Evolutionary conservation across 1,140 invertebrate species (phyloP).

Genomic region (Lepidurus arcticus): DNA sequence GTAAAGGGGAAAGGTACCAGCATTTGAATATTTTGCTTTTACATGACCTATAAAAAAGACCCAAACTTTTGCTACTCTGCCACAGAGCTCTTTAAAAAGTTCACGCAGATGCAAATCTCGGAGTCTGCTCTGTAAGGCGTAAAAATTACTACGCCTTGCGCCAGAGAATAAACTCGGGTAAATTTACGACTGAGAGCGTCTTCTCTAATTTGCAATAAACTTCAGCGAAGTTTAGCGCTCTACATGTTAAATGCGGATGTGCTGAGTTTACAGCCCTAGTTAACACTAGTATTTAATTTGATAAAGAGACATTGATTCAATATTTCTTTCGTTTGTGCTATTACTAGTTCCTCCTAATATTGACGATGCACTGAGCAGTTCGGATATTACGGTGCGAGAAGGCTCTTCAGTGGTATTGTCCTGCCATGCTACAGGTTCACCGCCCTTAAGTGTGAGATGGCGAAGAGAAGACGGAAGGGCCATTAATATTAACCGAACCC

Average conservation of each 20-base stretch:
- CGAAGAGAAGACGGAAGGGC: constrained; percentile 52
- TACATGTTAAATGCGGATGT: no score
- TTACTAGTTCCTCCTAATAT: constrained; percentile 85
- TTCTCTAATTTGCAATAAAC: constrained; percentile 16
- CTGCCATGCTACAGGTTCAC: constrained; percentile 83
- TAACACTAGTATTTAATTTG: no score
- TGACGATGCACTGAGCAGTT: constrained; percentile 78
- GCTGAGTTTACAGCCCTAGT: no score
- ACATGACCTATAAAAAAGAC: no score
- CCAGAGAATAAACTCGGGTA: background rate
- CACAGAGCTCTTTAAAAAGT: no score
- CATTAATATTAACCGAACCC: constrained; percentile 74
- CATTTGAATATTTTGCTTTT: no score
- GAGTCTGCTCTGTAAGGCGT: background rate
- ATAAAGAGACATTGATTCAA: no score
- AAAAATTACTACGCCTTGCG: background rate
- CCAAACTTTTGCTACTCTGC: no score
- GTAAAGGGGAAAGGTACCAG: no score
- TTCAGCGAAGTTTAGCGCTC: background rate
- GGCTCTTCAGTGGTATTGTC: constrained; percentile 77
- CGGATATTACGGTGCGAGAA: constrained; percentile 84
- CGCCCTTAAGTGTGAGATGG: constrained; percentile 81
- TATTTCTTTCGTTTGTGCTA: constrained; percentile 30
- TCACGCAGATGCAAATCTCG: background rate
- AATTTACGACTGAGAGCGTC: background rate